phyloP scores from a whole-genome alignment of 2,888 invertebrate genomes.

The Hypolimnas misippus region DNA sequence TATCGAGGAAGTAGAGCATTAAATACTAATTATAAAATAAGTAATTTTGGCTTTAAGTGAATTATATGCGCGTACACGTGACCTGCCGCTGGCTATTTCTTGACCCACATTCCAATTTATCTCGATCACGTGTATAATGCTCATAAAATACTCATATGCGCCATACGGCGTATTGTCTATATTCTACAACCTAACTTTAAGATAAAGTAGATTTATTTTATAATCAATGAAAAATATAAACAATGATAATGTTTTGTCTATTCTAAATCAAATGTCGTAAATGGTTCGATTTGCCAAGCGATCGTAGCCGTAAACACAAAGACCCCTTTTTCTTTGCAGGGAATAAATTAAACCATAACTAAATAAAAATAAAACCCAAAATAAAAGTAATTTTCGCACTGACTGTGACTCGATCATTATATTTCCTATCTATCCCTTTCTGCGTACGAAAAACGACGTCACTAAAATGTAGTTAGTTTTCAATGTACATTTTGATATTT shows the following conservation, averaged over 20 bases:
- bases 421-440: slow-evolving; percentile 28
- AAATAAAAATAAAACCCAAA: slow-evolving; percentile 12
- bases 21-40: neutral
- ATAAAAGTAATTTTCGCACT: neutral
- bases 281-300: neutral
- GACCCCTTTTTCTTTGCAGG: neutral
- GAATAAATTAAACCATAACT: slow-evolving; percentile 8
- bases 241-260: neutral
- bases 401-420: slow-evolving; percentile 9
- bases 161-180: neutral
- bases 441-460: slow-evolving; percentile 12
- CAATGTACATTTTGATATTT: neutral
- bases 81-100: slow-evolving; percentile 28
- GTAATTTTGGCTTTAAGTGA: neutral
- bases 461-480: slow-evolving; percentile 1
- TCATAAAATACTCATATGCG: slow-evolving; percentile 7
- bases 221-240: slow-evolving; percentile 1
- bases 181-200: neutral
- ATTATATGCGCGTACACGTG: slow-evolving; percentile 36
- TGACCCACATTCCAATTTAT: slow-evolving; percentile 45
- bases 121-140: slow-evolving; percentile 39
- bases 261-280: neutral
- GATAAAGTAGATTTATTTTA: neutral
- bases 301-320: slow-evolving; percentile 1
- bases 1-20: neutral